Conservation (phyloP, 2,797 vertebrate species). For the Euthynnus affinis region DNA sequence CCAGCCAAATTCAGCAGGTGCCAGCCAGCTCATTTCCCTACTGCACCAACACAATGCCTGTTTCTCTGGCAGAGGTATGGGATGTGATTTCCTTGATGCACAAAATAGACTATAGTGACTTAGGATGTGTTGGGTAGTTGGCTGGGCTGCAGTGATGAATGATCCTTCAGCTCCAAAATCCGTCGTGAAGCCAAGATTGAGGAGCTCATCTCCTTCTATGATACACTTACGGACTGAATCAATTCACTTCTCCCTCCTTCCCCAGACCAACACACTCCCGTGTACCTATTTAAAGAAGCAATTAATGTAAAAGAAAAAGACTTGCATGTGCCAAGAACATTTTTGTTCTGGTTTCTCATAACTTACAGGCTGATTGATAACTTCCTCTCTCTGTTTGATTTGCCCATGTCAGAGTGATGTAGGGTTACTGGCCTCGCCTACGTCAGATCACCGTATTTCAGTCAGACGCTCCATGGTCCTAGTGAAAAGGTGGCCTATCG, state of each 20-base stretch:
- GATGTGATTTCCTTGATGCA: slow-evolving; percentile 65
- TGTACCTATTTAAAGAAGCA: slow-evolving; percentile 76
- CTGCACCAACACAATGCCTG: slow-evolving; percentile 2
- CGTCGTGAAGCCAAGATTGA: slow-evolving; percentile 58
- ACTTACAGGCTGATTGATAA: slow-evolving; percentile 76
- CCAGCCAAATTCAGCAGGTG: slow-evolving; percentile 25
- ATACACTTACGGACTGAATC: slow-evolving; percentile 62
- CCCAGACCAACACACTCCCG: slow-evolving; percentile 19
- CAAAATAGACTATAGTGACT: slow-evolving; percentile 40
- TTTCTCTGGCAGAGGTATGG: slow-evolving; percentile 34
- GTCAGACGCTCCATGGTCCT: slow-evolving; percentile 59
- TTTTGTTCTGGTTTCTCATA: slow-evolving; percentile 58
- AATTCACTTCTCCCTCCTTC: slow-evolving; percentile 55
- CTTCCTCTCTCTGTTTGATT: slow-evolving; percentile 72
- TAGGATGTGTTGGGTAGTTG: slow-evolving; percentile 34
- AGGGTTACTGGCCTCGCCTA: slow-evolving; percentile 66
- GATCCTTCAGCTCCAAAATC: slow-evolving; percentile 50
- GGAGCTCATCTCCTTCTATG: slow-evolving; percentile 47
- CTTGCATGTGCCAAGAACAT: slow-evolving; percentile 69
- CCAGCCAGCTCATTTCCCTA: slow-evolving; percentile 53
- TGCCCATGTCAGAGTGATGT: slow-evolving; percentile 78
- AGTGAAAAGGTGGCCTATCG: slow-evolving; percentile 66
- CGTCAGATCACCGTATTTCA: slow-evolving; percentile 75
- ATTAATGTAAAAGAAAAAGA: slow-evolving; percentile 82
- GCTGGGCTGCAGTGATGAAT: slow-evolving; percentile 59